A percentile compares a stretch with the other conserved stretches of the same genome.
Conservation (phyloP, 2,113 vertebrate species). For the Cebidichthys violaceus region DNA sequence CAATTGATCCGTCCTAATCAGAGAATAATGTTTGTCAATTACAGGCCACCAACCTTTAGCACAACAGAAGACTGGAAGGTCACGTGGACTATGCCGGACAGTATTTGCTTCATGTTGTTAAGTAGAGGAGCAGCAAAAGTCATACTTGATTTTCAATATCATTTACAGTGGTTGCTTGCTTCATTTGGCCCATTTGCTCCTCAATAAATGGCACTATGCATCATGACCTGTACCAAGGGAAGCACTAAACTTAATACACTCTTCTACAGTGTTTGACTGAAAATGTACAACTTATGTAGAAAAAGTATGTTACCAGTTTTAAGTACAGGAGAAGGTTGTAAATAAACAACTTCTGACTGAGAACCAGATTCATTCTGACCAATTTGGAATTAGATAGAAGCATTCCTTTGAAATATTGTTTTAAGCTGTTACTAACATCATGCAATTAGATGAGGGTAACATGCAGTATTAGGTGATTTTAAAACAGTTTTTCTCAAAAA, state of each 20-base stretch:
- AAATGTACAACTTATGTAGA: neutral
- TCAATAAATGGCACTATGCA: neutral
- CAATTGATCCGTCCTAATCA: neutral
- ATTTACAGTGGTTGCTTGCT: neutral
- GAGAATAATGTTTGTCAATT: constrained; percentile 16
- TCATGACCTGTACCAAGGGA: neutral
- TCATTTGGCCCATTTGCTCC: neutral
- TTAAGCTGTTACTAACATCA: no score
- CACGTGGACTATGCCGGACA: neutral
- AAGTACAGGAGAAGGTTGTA: no score
- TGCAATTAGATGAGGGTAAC: no score
- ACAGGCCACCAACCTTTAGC: neutral
- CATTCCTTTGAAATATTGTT: no score
- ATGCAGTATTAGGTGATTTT: no score
- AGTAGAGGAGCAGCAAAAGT: neutral
- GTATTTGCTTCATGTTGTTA: neutral
- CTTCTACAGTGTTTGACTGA: neutral
- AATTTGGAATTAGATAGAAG: no score
- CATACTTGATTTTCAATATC: neutral
- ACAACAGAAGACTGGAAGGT: neutral
- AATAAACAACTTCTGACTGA: no score
- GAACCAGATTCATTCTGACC: no score
- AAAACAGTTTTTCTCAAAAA: no score
- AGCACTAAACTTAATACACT: neutral
- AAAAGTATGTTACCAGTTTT: neutral